Evolutionary conservation across 2,113 vertebrate species (phyloP).

Genomic region (Thalassarche chlororhynchos): DNA sequence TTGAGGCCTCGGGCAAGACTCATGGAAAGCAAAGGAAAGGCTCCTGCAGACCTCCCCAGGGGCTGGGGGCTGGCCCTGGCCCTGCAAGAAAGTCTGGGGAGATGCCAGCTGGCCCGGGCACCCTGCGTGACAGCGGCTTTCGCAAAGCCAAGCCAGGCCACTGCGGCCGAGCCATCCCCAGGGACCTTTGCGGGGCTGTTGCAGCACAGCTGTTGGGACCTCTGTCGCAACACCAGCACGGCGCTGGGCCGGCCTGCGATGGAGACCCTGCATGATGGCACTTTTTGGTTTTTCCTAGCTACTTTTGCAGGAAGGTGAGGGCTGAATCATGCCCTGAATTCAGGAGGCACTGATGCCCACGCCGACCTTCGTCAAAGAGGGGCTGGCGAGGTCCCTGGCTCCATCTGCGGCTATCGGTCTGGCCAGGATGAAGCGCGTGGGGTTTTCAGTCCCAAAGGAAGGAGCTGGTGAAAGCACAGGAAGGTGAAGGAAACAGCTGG

Average conservation of each 20-base stretch:
- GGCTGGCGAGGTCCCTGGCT: neutral
- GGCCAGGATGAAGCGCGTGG: neutral
- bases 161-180: accelerated
- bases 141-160: neutral
- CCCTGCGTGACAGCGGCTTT: conserved; percentile 11
- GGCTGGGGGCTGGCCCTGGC: neutral
- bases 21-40: conserved; percentile 56
- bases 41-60: conserved; percentile 19
- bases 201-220: conserved; percentile 22
- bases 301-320: neutral
- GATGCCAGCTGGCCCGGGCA: conserved; percentile 40
- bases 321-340: neutral
- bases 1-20: conserved; percentile 15
- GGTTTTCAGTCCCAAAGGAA: conserved; percentile 16
- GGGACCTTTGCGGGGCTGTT: neutral
- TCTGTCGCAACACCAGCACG: neutral
- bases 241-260: accelerated
- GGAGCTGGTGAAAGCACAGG: conserved; percentile 14
- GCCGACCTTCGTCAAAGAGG: neutral
- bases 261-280: neutral
- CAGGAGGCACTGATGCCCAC: neutral
- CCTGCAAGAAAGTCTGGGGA: conserved; percentile 15
- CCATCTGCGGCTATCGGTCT: neutral
- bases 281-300: neutral
- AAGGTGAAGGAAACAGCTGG: conserved; percentile 26